Conservation (phyloP, 2,113 vertebrate genomes). For the Fulica atra region DNA sequence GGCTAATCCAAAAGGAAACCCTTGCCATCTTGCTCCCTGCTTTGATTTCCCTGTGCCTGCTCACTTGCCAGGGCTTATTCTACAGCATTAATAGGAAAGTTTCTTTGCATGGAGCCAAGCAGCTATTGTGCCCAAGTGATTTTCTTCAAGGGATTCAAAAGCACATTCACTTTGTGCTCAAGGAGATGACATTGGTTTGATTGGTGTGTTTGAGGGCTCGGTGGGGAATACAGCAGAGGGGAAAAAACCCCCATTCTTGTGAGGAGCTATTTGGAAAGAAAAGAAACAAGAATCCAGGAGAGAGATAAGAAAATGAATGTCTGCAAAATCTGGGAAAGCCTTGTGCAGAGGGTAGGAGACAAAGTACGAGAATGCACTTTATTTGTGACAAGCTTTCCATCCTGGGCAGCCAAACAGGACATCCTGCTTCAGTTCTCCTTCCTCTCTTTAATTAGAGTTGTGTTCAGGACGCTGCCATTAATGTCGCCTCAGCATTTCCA, state of each 20-base stretch:
- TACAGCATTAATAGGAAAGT: not conserved
- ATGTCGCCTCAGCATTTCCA: slow-evolving; percentile 67
- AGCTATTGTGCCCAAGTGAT: not conserved
- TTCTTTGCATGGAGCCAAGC: not conserved
- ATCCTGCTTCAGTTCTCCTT: slow-evolving; percentile 78
- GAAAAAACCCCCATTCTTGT: not conserved
- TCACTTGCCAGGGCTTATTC: not conserved
- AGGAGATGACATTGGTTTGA: not conserved
- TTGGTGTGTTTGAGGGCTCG: not conserved
- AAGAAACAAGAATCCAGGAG: slow-evolving; percentile 20
- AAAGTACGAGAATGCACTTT: slow-evolving; percentile 53
- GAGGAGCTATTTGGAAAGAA: slow-evolving; percentile 5
- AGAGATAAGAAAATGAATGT: slow-evolving; percentile 52
- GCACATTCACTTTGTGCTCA: not conserved
- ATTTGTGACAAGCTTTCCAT: slow-evolving; percentile 75
- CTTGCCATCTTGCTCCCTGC: slow-evolving; percentile 16
- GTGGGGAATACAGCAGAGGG: not conserved
- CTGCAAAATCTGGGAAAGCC: slow-evolving; percentile 46
- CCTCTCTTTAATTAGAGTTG: slow-evolving; percentile 65
- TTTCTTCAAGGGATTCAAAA: not conserved
- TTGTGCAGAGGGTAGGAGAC: not conserved
- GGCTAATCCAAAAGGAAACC: slow-evolving; percentile 1
- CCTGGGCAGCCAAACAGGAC: slow-evolving; percentile 79
- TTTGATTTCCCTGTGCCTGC: slow-evolving; percentile 7
- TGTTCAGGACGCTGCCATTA: slow-evolving; percentile 45